phyloP scores from a whole-genome alignment of 1,140 invertebrate species.

The Polypedilum vanderplanki region DNA sequence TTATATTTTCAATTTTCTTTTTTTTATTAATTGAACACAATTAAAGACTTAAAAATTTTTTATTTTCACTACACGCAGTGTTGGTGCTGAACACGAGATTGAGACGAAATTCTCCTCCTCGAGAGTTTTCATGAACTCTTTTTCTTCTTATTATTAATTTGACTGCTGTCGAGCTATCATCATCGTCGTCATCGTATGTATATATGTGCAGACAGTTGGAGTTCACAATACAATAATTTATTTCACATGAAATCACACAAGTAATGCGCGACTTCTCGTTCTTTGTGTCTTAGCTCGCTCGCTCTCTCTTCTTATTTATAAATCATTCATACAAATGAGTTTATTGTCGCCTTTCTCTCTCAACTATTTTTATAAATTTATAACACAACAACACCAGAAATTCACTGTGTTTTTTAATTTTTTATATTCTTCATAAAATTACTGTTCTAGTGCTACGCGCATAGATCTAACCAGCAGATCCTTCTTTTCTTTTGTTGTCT shows the following conservation, averaged over 20 bases:
- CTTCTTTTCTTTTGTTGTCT: too few relatives aligned
- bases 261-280: background rate
- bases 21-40: constrained; percentile 19
- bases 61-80: background rate
- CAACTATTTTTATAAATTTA: too few relatives aligned
- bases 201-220: background rate
- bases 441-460: too few relatives aligned
- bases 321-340: constrained; percentile 13
- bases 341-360: constrained; percentile 5
- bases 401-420: too few relatives aligned
- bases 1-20: background rate
- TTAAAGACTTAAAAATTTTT: constrained; percentile 7
- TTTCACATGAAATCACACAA: constrained; percentile 18
- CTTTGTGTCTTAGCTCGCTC: background rate
- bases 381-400: too few relatives aligned
- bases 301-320: background rate
- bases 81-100: background rate
- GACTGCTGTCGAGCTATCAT: constrained; percentile 8
- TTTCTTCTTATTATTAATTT: background rate
- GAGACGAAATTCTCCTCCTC: background rate
- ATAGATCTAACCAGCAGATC: too few relatives aligned
- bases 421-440: too few relatives aligned
- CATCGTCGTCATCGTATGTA: background rate
- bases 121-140: constrained; percentile 11
- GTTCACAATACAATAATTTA: constrained; percentile 13